Percentiles rank a stretch among this genome's conserved stretches.
Conservation (phyloP, 2,888 invertebrate genomes). For the Agrochola lychnidis region DNA sequence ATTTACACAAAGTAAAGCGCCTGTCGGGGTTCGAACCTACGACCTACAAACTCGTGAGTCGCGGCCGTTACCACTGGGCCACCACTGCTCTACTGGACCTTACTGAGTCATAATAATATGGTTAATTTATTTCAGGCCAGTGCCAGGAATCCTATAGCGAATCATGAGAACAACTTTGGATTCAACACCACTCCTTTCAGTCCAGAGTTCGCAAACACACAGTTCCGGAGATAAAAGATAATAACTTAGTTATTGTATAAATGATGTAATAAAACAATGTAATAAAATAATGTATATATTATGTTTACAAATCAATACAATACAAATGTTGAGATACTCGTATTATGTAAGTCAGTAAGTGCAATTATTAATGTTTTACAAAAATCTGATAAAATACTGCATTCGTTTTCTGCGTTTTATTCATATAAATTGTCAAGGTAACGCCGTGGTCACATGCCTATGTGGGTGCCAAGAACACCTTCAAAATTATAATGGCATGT, state of each 20-base stretch:
- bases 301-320: background rate
- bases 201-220: slow-evolving; percentile 76
- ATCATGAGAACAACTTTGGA: slow-evolving; percentile 83
- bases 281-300: background rate
- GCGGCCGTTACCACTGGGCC: too few relatives aligned
- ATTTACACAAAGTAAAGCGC: too few relatives aligned
- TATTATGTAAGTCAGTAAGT: slow-evolving; percentile 36
- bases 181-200: slow-evolving; percentile 82
- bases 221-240: slow-evolving; percentile 62
- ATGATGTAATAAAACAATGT: background rate
- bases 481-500: too few relatives aligned
- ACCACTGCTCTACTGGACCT: too few relatives aligned
- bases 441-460: too few relatives aligned
- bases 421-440: background rate
- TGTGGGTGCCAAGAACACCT: too few relatives aligned
- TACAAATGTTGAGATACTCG: slow-evolving; percentile 41
- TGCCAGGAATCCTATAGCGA: slow-evolving; percentile 64
- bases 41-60: too few relatives aligned
- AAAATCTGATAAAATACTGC: slow-evolving; percentile 17
- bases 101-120: background rate
- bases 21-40: too few relatives aligned
- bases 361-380: slow-evolving; percentile 23
- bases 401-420: slow-evolving; percentile 16
- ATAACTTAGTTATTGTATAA: background rate
- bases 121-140: slow-evolving; percentile 34